A percentile compares a stretch with the other conserved stretches of the same genome.
phyloP scores from a whole-genome alignment of 2,797 vertebrate genomes.

The Amphiprion clarkii region DNA sequence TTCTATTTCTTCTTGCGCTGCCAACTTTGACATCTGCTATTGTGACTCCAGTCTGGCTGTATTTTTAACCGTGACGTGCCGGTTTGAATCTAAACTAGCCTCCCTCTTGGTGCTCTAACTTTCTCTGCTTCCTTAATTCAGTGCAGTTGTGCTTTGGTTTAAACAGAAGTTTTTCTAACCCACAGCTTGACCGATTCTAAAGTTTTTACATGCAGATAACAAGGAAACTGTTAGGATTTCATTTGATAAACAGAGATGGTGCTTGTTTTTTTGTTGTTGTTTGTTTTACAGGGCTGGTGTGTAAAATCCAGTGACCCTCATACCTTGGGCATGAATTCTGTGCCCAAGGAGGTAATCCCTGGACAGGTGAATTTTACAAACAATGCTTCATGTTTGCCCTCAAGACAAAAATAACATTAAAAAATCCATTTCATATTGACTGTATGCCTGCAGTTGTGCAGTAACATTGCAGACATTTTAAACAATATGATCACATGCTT shows the following conservation, averaged over 20 bases:
- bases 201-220: background rate
- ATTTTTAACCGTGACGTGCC: conserved; percentile 43
- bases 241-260: conserved; percentile 37
- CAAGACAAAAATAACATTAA: background rate
- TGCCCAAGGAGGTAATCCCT: conserved; percentile 89
- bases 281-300: conserved; percentile 89
- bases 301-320: conserved; percentile 87
- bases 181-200: background rate
- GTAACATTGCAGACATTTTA: conserved; percentile 9
- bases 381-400: conserved; percentile 27
- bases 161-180: background rate
- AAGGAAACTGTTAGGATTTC: too few species aligned
- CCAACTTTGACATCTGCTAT: conserved; percentile 73
- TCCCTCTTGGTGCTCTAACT: background rate
- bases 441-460: conserved; percentile 8
- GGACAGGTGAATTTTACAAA: conserved; percentile 85
- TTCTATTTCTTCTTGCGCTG: conserved; percentile 59
- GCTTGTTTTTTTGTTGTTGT: conserved; percentile 64
- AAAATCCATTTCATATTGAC: background rate
- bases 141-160: conserved; percentile 1
- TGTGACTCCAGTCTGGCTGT: conserved; percentile 54
- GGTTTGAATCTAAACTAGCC: conserved; percentile 56
- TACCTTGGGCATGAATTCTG: conserved; percentile 83
- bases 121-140: background rate
- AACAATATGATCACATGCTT: background rate